A percentile compares a stretch with the other conserved stretches of the same genome.
These are phyloP conservation scores for Gryllus bimaculatus DNA, from an alignment of 1,140 invertebrate species.

Conservation along the genomic window DNA sequence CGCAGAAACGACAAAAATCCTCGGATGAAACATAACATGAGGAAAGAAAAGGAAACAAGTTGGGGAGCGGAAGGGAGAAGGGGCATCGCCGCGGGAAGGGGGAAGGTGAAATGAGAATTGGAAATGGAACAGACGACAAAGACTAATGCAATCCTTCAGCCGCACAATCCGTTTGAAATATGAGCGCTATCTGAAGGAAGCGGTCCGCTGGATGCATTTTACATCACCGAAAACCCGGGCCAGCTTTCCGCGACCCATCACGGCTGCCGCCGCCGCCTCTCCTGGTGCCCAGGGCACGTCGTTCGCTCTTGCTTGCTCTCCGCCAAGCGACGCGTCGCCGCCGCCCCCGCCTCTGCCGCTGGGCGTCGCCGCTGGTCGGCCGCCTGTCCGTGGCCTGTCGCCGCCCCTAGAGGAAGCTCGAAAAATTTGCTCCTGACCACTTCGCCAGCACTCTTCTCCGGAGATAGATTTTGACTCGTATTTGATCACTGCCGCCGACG, in stretches of 20 bases:
- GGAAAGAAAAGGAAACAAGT: neutral
- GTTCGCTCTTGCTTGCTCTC: neutral
- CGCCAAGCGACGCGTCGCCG: too few species aligned
- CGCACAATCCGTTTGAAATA: constrained; percentile 13
- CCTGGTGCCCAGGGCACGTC: neutral
- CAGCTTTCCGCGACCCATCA: neutral
- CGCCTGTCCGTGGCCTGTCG: neutral
- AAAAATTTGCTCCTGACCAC: too few species aligned
- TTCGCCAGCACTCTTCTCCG: too few species aligned
- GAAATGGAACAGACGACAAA: neutral
- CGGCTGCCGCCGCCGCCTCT: neutral
- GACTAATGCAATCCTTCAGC: constrained; percentile 11
- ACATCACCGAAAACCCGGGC: neutral
- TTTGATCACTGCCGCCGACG: too few species aligned
- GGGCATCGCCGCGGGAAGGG: neutral
- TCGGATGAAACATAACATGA: neutral
- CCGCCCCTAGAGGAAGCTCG: too few species aligned
- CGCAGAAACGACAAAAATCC: neutral
- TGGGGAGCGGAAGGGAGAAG: neutral
- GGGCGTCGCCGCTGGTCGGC: neutral
- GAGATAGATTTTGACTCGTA: too few species aligned
- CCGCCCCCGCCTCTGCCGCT: neutral
- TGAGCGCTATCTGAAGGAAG: constrained; percentile 11
- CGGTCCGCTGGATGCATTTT: constrained; percentile 7
- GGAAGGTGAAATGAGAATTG: neutral